phyloP scores from a whole-genome alignment of 1,140 invertebrate genomes.

The Bombus ignitus region DNA sequence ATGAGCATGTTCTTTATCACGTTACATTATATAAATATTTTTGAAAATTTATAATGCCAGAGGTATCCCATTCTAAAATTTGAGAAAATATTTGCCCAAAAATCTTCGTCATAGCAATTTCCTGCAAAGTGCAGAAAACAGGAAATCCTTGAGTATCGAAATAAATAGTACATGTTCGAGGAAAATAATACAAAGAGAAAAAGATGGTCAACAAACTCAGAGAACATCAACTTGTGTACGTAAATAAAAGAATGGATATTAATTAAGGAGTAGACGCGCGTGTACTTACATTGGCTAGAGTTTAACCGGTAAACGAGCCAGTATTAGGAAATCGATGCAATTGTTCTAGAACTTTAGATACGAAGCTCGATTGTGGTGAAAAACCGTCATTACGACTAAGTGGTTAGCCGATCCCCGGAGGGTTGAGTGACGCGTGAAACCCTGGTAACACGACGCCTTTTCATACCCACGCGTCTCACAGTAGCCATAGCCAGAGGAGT shows the following conservation, averaged over 20 bases:
- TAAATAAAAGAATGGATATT: neutral
- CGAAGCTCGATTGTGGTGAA: neutral
- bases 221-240: neutral
- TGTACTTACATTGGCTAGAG: neutral
- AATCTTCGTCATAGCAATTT: no score
- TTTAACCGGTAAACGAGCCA: neutral
- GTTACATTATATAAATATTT: no score
- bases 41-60: no score
- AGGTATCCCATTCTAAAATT: no score
- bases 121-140: no score
- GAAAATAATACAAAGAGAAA: no score
- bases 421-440: constrained; percentile 28
- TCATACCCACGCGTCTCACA: constrained; percentile 4
- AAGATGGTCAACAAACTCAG: neutral
- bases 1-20: no score
- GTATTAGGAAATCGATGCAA: constrained; percentile 17
- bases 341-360: neutral
- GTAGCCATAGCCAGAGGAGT: neutral
- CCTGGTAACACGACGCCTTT: neutral
- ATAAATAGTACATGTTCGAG: no score
- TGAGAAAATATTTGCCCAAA: no score
- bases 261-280: neutral
- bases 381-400: constrained; percentile 37
- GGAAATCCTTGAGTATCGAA: no score
- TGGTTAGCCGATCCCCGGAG: constrained; percentile 20